These are phyloP conservation scores for Drosophila teissieri DNA, from an alignment of 1,140 invertebrate genomes.

Conservation along the genomic window DNA sequence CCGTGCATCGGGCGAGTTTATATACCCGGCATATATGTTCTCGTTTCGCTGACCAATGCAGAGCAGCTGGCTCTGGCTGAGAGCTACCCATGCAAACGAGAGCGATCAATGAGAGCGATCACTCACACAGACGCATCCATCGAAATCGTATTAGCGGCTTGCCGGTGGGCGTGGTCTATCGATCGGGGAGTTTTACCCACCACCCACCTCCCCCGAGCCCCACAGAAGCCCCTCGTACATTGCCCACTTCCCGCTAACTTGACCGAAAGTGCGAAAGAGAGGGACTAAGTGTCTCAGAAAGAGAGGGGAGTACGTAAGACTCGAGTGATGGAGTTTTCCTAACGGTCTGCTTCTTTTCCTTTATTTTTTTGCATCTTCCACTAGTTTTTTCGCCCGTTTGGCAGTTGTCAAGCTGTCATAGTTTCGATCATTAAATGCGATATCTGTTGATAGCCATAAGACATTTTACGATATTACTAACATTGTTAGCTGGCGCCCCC, in stretches of 20 bases:
- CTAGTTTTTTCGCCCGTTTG: slow-evolving; percentile 53
- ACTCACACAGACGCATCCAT: slow-evolving; percentile 33
- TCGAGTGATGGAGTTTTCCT: slow-evolving; percentile 41
- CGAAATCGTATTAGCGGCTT: slow-evolving; percentile 52
- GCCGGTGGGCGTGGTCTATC: slow-evolving; percentile 68
- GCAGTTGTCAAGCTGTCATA: slow-evolving; percentile 73
- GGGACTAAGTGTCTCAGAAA: slow-evolving; percentile 1
- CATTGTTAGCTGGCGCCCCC: slow-evolving; percentile 63
- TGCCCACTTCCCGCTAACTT: slow-evolving; percentile 12
- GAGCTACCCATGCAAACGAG: slow-evolving; percentile 55
- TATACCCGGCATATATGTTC: slow-evolving; percentile 59
- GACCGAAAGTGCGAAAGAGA: slow-evolving; percentile 27
- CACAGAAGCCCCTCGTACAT: slow-evolving; percentile 4
- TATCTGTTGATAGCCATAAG: slow-evolving; percentile 80
- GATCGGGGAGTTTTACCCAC: slow-evolving; percentile 30
- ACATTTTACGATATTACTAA: slow-evolving; percentile 76
- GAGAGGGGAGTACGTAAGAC: slow-evolving; percentile 9
- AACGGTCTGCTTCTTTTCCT: slow-evolving; percentile 16
- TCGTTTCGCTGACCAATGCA: slow-evolving; percentile 84
- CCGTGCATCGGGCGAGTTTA: slow-evolving; percentile 36
- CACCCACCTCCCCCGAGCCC: slow-evolving; percentile 8
- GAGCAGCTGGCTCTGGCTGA: slow-evolving; percentile 58
- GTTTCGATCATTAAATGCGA: slow-evolving; percentile 77
- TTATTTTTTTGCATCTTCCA: slow-evolving; percentile 7
- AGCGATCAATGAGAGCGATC: slow-evolving; percentile 58